Conservation (phyloP, 2,113 vertebrate species). For the Tympanuchus pallidicinctus region DNA sequence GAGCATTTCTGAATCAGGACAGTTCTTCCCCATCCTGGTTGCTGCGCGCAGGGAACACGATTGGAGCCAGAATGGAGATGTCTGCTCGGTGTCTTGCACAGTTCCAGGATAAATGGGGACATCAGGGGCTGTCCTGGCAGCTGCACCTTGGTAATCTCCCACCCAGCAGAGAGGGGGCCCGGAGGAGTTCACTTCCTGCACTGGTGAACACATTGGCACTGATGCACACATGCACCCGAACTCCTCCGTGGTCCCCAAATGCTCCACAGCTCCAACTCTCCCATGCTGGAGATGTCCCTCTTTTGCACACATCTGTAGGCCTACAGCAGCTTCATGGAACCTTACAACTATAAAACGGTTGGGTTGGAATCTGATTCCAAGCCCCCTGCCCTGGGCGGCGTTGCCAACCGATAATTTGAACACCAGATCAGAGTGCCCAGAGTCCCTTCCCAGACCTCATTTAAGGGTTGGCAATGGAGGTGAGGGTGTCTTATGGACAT, state of each 20-base stretch:
- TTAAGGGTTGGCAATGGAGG: too few relatives aligned
- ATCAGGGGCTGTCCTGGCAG: neutral
- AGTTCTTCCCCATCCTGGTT: neutral
- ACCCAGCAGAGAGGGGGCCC: neutral
- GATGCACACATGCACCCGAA: neutral
- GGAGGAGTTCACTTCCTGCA: neutral
- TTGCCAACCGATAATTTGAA: too few relatives aligned
- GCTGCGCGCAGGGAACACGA: accelerated
- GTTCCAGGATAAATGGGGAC: neutral
- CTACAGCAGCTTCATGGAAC: neutral
- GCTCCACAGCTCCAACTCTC: too few relatives aligned
- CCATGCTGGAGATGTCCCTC: neutral
- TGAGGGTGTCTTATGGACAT: too few relatives aligned
- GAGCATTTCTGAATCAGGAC: neutral
- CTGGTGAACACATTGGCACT: too few relatives aligned
- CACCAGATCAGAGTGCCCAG: too few relatives aligned
- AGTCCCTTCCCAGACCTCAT: too few relatives aligned
- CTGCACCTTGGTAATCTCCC: neutral
- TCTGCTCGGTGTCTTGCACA: neutral
- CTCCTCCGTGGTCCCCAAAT: neutral
- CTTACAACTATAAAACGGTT: too few relatives aligned
- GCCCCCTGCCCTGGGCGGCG: too few relatives aligned
- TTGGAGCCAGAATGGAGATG: neutral
- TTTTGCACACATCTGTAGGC: accelerated
- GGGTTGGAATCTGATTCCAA: too few relatives aligned